phyloP scores from a whole-genome alignment of 2,113 vertebrate genomes.

The Meleagris gallopavo region DNA sequence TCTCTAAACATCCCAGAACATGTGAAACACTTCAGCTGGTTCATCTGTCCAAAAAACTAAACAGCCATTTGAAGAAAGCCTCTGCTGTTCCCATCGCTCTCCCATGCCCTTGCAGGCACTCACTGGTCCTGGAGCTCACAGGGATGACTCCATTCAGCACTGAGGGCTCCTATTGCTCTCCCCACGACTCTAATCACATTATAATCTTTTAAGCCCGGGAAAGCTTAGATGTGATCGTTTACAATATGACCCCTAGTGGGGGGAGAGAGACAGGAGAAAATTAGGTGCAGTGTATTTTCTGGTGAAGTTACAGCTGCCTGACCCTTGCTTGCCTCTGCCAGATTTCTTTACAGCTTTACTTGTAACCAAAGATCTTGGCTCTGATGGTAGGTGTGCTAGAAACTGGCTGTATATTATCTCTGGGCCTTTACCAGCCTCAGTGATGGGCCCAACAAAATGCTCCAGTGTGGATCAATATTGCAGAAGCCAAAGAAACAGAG shows the following conservation, averaged over 20 bases:
- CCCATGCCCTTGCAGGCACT: not conserved
- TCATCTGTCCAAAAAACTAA: not conserved
- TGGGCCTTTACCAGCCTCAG: not conserved
- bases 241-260: not conserved
- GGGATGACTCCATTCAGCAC: not conserved
- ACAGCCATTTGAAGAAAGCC: not conserved
- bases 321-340: not conserved
- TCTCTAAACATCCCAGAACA: not conserved
- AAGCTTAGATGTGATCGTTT: conserved; percentile 36
- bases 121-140: not conserved
- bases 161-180: not conserved
- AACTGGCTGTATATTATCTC: not conserved
- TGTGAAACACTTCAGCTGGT: not conserved
- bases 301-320: not conserved
- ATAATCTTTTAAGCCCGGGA: conserved; percentile 51
- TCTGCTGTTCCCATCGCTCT: not conserved
- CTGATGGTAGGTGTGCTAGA: fast-evolving
- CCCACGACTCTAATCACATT: not conserved
- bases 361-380: not conserved
- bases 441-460: not conserved
- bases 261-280: not conserved
- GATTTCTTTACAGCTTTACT: not conserved
- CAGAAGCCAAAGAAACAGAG: not conserved
- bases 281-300: not conserved
- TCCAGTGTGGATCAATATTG: not conserved